phyloP scores from a whole-genome alignment of 2,888 invertebrate species.

The Lasioglossum figueresi region DNA sequence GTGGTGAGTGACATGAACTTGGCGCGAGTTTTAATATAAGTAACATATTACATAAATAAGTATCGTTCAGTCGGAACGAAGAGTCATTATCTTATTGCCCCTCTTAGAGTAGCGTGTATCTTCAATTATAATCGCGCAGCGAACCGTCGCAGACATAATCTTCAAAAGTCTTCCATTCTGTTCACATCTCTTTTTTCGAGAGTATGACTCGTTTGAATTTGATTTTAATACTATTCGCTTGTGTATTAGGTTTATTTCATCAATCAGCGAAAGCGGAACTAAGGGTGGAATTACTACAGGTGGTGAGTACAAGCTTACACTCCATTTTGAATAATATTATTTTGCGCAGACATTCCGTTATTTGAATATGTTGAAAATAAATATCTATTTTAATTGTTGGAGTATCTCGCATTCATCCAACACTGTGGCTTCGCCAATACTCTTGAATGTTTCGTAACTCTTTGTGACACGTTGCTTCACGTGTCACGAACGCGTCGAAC shows the following conservation, averaged over 20 bases:
- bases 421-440: not conserved
- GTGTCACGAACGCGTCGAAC: too few species aligned
- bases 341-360: not conserved
- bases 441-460: not conserved
- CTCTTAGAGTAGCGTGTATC: not conserved
- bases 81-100: not conserved
- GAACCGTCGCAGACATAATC: not conserved
- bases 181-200: not conserved
- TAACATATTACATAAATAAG: not conserved
- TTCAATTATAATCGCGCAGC: not conserved
- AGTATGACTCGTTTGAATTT: slow-evolving; percentile 33
- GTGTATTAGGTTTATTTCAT: slow-evolving; percentile 42
- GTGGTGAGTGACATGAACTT: not conserved
- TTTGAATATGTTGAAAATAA: not conserved
- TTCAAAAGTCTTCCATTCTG: not conserved
- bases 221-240: slow-evolving; percentile 2
- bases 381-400: not conserved
- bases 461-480: too few species aligned
- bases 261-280: slow-evolving; percentile 35
- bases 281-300: slow-evolving; percentile 61
- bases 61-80: not conserved
- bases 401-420: not conserved
- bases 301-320: slow-evolving; percentile 56
- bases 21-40: not conserved
- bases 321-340: not conserved